Evolutionary conservation across 2,113 vertebrate genomes (phyloP).

Genomic region (Nannobrachium achirus): DNA sequence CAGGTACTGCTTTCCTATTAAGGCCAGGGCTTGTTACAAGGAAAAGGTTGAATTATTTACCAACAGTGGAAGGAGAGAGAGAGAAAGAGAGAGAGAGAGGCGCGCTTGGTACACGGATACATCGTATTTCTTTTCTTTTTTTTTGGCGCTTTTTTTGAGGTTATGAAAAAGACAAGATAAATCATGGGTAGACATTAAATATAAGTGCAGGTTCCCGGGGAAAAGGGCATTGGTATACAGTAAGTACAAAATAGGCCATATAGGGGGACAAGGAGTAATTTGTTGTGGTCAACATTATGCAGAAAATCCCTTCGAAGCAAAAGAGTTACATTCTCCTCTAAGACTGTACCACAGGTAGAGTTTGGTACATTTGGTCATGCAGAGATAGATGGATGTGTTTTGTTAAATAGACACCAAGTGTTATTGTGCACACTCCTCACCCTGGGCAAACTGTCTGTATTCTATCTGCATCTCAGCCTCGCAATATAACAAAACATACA

Average conservation of each 20-base stretch:
- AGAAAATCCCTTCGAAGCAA: slow-evolving; percentile 36
- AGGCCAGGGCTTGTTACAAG: slow-evolving; percentile 78
- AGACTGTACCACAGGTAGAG: slow-evolving; percentile 6
- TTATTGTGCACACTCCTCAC: slow-evolving; percentile 59
- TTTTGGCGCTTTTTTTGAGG: slow-evolving; percentile 35
- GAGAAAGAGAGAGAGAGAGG: slow-evolving; percentile 31
- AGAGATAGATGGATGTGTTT: slow-evolving; percentile 64
- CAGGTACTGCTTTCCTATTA: slow-evolving; percentile 82
- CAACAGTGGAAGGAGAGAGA: slow-evolving; percentile 64
- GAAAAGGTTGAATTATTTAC: slow-evolving; percentile 84
- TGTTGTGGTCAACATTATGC: slow-evolving; percentile 29
- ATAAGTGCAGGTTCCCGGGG: slow-evolving; percentile 42
- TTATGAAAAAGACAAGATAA: slow-evolving; percentile 66
- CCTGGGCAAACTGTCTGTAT: slow-evolving; percentile 76
- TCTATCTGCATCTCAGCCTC: slow-evolving; percentile 76
- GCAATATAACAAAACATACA: slow-evolving; percentile 78
- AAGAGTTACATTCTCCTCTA: slow-evolving; percentile 3
- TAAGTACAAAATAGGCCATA: slow-evolving; percentile 29
- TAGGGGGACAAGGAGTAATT: slow-evolving; percentile 10
- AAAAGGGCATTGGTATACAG: slow-evolving; percentile 40
- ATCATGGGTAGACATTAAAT: slow-evolving; percentile 64
- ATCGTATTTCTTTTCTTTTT: slow-evolving; percentile 52
- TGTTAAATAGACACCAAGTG: slow-evolving; percentile 66
- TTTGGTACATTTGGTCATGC: slow-evolving; percentile 46
- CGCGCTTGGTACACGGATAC: slow-evolving; percentile 40